A percentile compares a stretch with the other conserved stretches of the same genome.
These are phyloP conservation scores for Watsonalla binaria DNA, from an alignment of 2,888 invertebrate genomes.

Conservation along the genomic window DNA sequence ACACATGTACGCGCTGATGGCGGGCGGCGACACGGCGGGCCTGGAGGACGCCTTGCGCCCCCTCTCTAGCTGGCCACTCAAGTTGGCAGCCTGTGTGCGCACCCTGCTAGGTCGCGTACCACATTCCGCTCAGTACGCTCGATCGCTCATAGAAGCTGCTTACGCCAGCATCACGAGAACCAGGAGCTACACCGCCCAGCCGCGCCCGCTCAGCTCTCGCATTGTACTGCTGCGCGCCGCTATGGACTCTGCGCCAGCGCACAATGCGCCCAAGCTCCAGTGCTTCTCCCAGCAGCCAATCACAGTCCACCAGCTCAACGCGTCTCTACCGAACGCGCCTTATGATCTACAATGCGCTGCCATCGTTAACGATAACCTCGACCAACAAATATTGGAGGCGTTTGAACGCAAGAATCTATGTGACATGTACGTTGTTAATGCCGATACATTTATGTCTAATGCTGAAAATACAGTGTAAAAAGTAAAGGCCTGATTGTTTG, in stretches of 20 bases:
- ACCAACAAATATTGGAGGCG: conserved; percentile 18
- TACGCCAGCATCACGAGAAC: background rate
- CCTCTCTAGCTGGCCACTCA: background rate
- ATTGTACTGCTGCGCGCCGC: too few species aligned
- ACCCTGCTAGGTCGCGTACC: background rate
- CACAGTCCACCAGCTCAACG: conserved; percentile 21
- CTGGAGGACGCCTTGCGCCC: background rate
- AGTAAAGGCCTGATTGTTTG: too few species aligned
- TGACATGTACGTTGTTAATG: conserved; percentile 21
- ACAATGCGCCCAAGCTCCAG: too few species aligned
- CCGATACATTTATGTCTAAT: conserved; percentile 8
- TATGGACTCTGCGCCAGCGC: too few species aligned
- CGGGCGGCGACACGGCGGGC: conserved; percentile 3
- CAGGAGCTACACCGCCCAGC: too few species aligned
- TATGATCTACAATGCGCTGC: conserved; percentile 30
- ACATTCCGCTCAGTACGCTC: conserved; percentile 1
- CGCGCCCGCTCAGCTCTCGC: too few species aligned
- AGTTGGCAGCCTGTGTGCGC: background rate
- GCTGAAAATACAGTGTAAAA: too few species aligned
- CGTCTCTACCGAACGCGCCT: conserved; percentile 22
- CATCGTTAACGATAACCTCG: conserved; percentile 33
- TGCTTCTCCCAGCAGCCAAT: too few species aligned
- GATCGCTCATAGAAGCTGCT: conserved; percentile 7
- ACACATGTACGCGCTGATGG: conserved; percentile 45
- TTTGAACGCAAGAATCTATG: conserved; percentile 35